phyloP scores from a whole-genome alignment of 92 coral and sea anemone species.

The Parazoanthus swiftii region DNA sequence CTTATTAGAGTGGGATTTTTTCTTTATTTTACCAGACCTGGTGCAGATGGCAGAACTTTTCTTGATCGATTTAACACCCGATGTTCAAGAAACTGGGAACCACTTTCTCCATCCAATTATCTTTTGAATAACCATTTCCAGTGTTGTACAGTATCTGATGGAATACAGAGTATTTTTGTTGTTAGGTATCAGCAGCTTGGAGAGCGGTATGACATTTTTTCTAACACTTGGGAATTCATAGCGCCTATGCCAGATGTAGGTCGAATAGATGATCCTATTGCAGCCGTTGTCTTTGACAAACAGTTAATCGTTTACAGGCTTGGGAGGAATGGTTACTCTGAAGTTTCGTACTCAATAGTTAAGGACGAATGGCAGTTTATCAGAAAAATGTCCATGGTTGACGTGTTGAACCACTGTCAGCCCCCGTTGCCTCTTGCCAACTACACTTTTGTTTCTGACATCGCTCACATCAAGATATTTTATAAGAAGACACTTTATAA shows the following conservation, averaged over 20 bases:
- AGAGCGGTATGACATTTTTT: neutral
- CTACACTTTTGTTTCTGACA: no score
- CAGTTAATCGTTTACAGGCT: neutral
- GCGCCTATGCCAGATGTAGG: neutral
- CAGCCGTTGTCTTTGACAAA: neutral
- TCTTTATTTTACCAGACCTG: neutral
- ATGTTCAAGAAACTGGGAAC: neutral
- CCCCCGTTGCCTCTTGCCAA: no score
- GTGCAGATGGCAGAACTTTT: neutral
- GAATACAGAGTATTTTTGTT: no score
- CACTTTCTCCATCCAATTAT: neutral
- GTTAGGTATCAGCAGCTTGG: neutral
- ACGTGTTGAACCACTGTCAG: no score
- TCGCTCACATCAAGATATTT: fast-evolving
- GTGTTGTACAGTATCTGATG: neutral
- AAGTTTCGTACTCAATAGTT: no score
- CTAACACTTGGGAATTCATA: neutral
- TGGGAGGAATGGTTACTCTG: neutral
- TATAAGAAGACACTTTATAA: neutral
- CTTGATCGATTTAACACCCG: neutral
- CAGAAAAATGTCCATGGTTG: no score
- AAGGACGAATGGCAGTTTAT: no score
- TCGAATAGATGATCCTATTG: neutral
- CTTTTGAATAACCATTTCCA: neutral
- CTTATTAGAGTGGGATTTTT: neutral